These are phyloP conservation scores for Chydorus sphaericus DNA, from an alignment of 2,888 invertebrate genomes.

Conservation along the genomic window DNA sequence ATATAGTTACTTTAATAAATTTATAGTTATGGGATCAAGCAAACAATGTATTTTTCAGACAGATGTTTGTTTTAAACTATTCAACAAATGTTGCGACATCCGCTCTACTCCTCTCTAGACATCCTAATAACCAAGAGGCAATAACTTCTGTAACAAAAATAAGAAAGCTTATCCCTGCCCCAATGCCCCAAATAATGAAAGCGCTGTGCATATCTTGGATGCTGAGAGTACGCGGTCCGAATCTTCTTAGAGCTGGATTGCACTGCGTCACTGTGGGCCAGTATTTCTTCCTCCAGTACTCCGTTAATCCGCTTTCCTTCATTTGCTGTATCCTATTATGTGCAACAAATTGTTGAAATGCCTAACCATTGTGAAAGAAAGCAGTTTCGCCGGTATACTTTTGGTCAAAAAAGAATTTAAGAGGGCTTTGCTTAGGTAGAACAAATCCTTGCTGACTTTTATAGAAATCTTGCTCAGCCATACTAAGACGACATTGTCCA, in stretches of 20 bases:
- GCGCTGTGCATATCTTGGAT: conserved; percentile 9
- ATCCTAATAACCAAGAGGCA: too few species aligned
- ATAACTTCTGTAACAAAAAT: not conserved
- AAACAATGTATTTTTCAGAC: too few species aligned
- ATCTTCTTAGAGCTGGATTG: not conserved
- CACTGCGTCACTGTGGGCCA: not conserved
- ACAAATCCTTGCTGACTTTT: not conserved
- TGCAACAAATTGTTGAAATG: not conserved
- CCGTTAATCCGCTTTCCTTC: conserved; percentile 3
- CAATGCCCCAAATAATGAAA: conserved; percentile 1
- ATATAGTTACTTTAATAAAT: too few species aligned
- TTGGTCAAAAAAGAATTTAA: not conserved
- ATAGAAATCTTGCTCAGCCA: conserved; percentile 3
- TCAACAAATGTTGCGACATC: too few species aligned
- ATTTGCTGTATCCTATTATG: conserved; percentile 8
- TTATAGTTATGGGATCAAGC: too few species aligned
- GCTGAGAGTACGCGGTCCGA: not conserved
- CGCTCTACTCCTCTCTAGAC: too few species aligned
- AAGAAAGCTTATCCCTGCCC: not conserved
- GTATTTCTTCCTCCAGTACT: conserved; percentile 1
- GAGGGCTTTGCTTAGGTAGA: not conserved
- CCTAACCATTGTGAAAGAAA: not conserved
- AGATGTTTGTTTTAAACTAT: too few species aligned
- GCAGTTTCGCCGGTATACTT: too few species aligned
- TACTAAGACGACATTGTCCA: not conserved